Evolutionary conservation across 2,797 vertebrate genomes (phyloP), one percentile per base, ranked within the genome.

Genomic region (Clarias fuscus): DNA sequence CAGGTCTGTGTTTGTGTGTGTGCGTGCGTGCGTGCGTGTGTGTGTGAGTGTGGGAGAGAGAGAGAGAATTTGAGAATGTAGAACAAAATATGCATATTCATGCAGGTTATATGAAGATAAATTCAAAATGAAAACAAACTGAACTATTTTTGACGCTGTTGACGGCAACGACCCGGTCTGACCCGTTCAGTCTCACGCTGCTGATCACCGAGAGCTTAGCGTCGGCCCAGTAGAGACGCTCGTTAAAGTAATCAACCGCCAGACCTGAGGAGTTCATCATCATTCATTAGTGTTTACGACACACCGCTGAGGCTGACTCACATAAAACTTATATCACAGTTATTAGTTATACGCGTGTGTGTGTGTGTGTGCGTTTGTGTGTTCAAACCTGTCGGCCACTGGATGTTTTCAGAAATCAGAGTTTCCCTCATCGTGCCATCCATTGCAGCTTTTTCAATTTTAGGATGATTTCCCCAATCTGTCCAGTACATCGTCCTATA

Each of bases 401-500:
- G 97, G 89, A 99, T 97, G 92, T 98, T 97, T 91, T 99, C 96
- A 77, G 99, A 96, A 11, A 99, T 96, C 89, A 99, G 93, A 0
- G 96, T 99, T 92, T 99, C 96, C 67, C 98, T 96, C 93, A 98
- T 95, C 0, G 98, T 99, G 43, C 98, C 98, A 0, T 99, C 98
- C 98, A 99, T 99, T 17, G 97, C 97, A 0, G 98, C 98, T 0
- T 97, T 98, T 93, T 99, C 98, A 0, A 99, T 99, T 94, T 99
- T 99, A 18, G 98, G 98, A 86, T 99, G 98, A 88, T 99, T 99
- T 17, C 98, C 98, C 97, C 98, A 99, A 91, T 99, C 98, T 5
- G 98, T 97, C 98, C 98, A 99, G 94, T 99, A 99, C 98, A 99
- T 99, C 3, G 96, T 98, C 86, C 98, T 98, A 82, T 11, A 56